Conservation (phyloP, 2,113 vertebrate genomes). For the Actinemys pallida region DNA sequence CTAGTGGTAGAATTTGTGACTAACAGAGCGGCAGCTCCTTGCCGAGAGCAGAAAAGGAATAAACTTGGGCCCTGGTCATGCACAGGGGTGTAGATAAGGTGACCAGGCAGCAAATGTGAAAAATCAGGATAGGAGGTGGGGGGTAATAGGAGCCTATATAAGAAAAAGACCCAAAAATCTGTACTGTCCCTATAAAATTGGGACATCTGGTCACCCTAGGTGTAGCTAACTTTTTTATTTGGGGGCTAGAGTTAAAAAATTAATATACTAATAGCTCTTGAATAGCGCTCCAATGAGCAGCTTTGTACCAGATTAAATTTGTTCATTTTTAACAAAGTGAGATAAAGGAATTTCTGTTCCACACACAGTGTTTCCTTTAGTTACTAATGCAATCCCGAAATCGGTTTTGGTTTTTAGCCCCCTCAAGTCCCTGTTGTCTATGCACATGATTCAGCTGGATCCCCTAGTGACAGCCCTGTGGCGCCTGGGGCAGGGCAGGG, state of each 20-base stretch:
- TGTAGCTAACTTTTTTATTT: too few species aligned
- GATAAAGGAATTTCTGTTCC: too few species aligned
- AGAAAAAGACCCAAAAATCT: too few species aligned
- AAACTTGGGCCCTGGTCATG: not conserved
- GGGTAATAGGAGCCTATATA: too few species aligned
- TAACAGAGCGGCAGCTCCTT: not conserved
- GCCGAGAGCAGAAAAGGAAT: not conserved
- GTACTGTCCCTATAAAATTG: too few species aligned
- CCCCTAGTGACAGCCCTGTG: not conserved
- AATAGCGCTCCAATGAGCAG: not conserved
- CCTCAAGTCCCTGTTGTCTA: not conserved
- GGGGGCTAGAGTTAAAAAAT: too few species aligned
- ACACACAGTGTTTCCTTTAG: not conserved
- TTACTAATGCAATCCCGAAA: not conserved
- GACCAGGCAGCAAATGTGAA: too few species aligned
- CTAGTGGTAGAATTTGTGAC: not conserved
- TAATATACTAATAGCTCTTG: too few species aligned
- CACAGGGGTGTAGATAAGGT: too few species aligned
- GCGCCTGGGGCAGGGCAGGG: not conserved
- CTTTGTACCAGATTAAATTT: not conserved
- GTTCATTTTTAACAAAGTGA: too few species aligned
- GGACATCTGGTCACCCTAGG: too few species aligned
- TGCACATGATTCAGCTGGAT: not conserved
- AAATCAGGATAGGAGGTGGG: too few species aligned
- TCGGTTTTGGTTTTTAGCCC: not conserved